A percentile compares a stretch with the other conserved stretches of the same genome.
These are phyloP conservation scores for Coenonympha glycerion DNA, from an alignment of 2,888 invertebrate species.

Conservation along the genomic window DNA sequence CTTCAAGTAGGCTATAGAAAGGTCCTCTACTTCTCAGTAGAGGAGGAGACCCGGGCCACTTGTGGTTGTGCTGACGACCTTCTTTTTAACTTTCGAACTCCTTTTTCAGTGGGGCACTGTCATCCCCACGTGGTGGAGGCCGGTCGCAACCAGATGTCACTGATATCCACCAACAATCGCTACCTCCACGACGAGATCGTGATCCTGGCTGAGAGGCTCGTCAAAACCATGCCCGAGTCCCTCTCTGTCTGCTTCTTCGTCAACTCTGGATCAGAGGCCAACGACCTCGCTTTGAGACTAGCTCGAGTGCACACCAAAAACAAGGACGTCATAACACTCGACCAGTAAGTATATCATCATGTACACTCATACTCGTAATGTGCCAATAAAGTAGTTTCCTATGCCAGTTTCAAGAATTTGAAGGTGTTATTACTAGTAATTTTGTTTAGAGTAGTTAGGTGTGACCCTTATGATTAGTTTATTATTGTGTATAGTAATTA, in stretches of 20 bases:
- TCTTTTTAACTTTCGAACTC: no score
- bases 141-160: slow-evolving; percentile 91
- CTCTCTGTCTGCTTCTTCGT: slow-evolving; percentile 96
- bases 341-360: slow-evolving; percentile 89
- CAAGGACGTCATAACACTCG: slow-evolving; percentile 92
- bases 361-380: neutral
- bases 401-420: neutral
- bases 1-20: no score
- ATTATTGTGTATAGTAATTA: neutral
- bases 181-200: slow-evolving; percentile 98
- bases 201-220: slow-evolving; percentile 88
- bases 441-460: neutral
- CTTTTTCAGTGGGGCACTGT: slow-evolving; percentile 93
- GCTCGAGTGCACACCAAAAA: slow-evolving; percentile 92
- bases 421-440: neutral
- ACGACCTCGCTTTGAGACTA: slow-evolving; percentile 95
- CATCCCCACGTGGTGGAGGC: slow-evolving; percentile 95
- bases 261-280: slow-evolving; percentile 99
- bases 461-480: neutral
- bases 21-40: no score
- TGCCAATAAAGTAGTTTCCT: neutral
- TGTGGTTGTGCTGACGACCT: no score
- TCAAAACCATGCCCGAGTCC: slow-evolving; percentile 87
- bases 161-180: slow-evolving; percentile 95
- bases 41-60: no score